Evolutionary conservation across 2,113 vertebrate genomes (phyloP), one percentile per base, ranked within the genome.

Genomic region (Gadus chalcogrammus): DNA sequence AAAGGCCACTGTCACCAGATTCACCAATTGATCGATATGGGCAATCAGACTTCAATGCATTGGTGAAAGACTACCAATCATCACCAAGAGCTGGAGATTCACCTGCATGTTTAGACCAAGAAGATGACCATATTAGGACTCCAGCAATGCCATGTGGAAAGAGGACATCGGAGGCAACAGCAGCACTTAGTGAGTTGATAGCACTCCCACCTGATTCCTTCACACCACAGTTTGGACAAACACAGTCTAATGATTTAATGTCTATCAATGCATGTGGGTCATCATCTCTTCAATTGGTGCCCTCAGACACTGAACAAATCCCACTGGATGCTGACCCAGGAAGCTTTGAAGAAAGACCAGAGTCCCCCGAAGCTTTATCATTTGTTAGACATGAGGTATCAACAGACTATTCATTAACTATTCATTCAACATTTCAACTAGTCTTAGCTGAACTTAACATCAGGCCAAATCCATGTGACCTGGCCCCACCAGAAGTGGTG

Each of bases 1-100:
- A 79, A 27, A 75, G 27, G 1, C 16, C 61, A 11, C 24, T 69
- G 63, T 72, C 86, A 5, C 0, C 80, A 22, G 81, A 88, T 11
- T 69, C 76, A 5, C 71, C 82, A 0, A 27, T 87, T 28, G 78
- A 79, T 70, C 17, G 73, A 4, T 73, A 77, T 65, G 11, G 3
- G 22, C 0, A 62, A 0, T 3, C 48, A 48, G 38, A 42, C 68
- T 2, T 73, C 15, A 0, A 31, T 42, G 38, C 11, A 42, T 8
- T 42, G 11, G 6, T 42, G 38, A 42, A 42, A 64, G 71, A 74
- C 65, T 38, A 31, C 66, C 1, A 20, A 31, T 24, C 58, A 22
- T 24, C 58, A 0, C 22, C 15, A 4, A 59, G 24, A 5, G 28
- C 42, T 1, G 60, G 42, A 48, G 42, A 11, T 48, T 48, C 42